Evolutionary conservation across 2,888 invertebrate genomes (phyloP), one percentile per base, ranked within the genome.

Genomic region (Creontiades dilutus): DNA sequence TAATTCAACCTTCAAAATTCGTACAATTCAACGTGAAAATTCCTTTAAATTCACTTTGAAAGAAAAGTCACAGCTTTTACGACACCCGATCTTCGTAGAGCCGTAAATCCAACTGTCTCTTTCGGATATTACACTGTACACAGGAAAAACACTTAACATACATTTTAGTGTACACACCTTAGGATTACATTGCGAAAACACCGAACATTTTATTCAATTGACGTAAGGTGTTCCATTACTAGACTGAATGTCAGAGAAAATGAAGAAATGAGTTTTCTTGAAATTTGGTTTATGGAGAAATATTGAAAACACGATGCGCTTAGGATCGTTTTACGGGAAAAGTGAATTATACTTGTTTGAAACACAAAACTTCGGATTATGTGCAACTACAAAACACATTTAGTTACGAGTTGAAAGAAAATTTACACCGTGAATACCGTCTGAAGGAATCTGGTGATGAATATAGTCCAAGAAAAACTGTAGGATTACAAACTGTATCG

Each of bases 1-100:
- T 57, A 57, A 57, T n/a, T 57, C 57, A 57, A 16, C n/a, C 57
- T 57, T n/a, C n/a, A n/a, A 57, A 57, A 57, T 0, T 57, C 57
- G n/a, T n/a, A n/a, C n/a, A n/a, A n/a, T n/a, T n/a, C n/a, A n/a
- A n/a, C n/a, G n/a, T n/a, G n/a, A n/a, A n/a, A n/a, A n/a, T n/a
- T n/a, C n/a, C n/a, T n/a, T n/a, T n/a, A n/a, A n/a, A n/a, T n/a
- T n/a, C n/a, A n/a, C n/a, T n/a, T n/a, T n/a, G n/a, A n/a, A n/a
- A n/a, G n/a, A n/a, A n/a, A n/a, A n/a, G n/a, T n/a, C 57, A 57
- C n/a, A 57, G 7, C 5, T 14, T 52, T 57, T 57, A 57, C 57
- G n/a, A 57, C 16, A n/a, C 57, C 16, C 2, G 37, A 37, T 37
- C 37, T 37, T 37, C 14, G n/a, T 57, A 57, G n/a, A 57, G 57